Conservation (phyloP, 2,797 vertebrate genomes). For the Serranus cabrilla region DNA sequence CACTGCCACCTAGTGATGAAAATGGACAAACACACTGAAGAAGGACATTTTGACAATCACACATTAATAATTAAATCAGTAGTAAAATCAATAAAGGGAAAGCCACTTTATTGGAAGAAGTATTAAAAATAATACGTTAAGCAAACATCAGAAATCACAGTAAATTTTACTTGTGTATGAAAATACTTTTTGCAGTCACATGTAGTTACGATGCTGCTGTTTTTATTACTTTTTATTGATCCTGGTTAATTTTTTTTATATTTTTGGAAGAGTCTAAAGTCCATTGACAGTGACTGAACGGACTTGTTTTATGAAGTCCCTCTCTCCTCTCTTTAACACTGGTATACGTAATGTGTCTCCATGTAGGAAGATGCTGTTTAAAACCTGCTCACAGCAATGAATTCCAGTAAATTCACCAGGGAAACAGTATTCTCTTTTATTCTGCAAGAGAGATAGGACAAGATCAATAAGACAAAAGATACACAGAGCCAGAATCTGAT, state of each 20-base stretch:
- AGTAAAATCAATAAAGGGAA: no score
- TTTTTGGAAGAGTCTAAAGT: background rate
- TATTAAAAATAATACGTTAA: no score
- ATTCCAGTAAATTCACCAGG: background rate
- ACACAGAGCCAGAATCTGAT: background rate
- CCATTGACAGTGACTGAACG: background rate
- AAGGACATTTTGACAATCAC: no score
- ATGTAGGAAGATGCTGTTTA: background rate
- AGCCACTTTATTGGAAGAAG: no score
- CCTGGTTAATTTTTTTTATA: background rate
- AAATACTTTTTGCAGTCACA: background rate
- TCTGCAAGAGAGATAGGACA: no score
- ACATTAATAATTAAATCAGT: no score
- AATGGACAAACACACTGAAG: background rate
- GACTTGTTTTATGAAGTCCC: background rate
- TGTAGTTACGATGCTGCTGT: background rate
- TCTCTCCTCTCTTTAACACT: background rate
- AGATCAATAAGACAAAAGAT: no score
- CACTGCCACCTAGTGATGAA: conserved; percentile 60
- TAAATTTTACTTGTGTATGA: no score
- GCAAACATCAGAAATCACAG: no score
- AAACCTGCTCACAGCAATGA: background rate
- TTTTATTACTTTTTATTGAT: background rate
- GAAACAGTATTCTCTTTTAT: background rate
- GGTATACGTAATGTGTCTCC: background rate